phyloP scores from a whole-genome alignment of 2,797 vertebrate species.

The Enteromius viviparus region DNA sequence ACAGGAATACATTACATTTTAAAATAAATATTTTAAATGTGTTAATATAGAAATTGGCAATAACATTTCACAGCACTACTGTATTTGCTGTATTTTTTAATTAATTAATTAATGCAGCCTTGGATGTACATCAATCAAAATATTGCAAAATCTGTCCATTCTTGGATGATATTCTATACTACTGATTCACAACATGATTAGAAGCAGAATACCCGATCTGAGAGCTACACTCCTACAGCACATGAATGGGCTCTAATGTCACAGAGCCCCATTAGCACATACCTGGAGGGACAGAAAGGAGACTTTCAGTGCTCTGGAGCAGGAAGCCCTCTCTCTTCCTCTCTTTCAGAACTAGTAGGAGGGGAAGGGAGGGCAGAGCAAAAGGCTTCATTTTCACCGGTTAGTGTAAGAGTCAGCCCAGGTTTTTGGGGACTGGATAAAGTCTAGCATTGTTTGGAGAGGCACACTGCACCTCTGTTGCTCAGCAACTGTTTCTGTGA shows the following conservation, averaged over 20 bases:
- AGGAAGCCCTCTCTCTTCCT: slow-evolving; percentile 48
- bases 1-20: background rate
- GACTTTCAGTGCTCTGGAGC: slow-evolving; percentile 51
- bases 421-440: slow-evolving; percentile 67
- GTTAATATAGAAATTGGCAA: background rate
- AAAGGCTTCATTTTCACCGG: slow-evolving; percentile 69
- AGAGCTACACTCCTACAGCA: slow-evolving; percentile 15
- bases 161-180: background rate
- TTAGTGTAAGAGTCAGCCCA: slow-evolving; percentile 46
- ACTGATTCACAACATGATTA: slow-evolving; percentile 5
- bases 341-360: slow-evolving; percentile 36
- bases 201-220: background rate
- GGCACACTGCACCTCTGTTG: slow-evolving; percentile 49
- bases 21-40: background rate
- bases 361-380: background rate
- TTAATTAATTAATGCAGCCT: background rate
- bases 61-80: background rate
- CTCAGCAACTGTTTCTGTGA: slow-evolving; percentile 56
- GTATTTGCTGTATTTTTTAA: background rate
- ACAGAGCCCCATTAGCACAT: slow-evolving; percentile 45
- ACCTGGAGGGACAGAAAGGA: slow-evolving; percentile 48
- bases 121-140: background rate
- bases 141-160: background rate
- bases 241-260: slow-evolving; percentile 47
- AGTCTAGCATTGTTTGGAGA: slow-evolving; percentile 69